Evolutionary conservation across 2,888 invertebrate species (phyloP), one percentile per base, ranked within the genome.

Genomic region (Trilocha varians): DNA sequence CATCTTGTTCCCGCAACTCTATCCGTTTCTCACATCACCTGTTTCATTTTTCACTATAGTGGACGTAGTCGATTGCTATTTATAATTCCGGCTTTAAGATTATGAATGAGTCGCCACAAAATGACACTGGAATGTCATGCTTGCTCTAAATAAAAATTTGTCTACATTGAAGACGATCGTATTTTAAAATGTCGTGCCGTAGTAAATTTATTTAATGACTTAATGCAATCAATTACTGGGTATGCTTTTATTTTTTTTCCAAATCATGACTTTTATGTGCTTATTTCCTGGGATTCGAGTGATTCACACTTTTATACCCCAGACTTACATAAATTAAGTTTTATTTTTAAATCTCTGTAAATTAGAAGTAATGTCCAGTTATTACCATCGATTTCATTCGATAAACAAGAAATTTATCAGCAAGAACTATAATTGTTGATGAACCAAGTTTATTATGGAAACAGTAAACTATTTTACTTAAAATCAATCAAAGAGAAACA

Each of bases 31-130:
- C 53, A 59, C 63, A 68, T 76, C 73, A 79, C 74, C 75, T 80
- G 78, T 72, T 75, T 74, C 59, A 77, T 74, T 76, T 78, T 74
- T 76, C 72, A 74, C 71, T 73, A 74, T 70, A 59, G 67, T 57
- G 58, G 62, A 64, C 65, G 61, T 60, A 59, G 58, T 59, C 60
- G 54, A 57, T 61, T 41, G 63, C 65, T 78, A 77, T 79, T 77
- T 78, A 71, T 66, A 68, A 69, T 70, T 57, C 52, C 50, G 53
- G 57, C 61, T 59, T 54, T 57, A 65, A 57, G 59, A 69, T 70
- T 76, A 73, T 82, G 79, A 82, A 82, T 79, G 79, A 70, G 62
- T 52, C 46, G 57, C 55, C 50, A 55, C 60, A 57, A 46, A 57
- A 60, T 62, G 69, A 57, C 59, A 67, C 62, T 57, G 50, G 54